Conservation (phyloP, 1,140 invertebrate genomes). For the Drosophila kohkoa region DNA sequence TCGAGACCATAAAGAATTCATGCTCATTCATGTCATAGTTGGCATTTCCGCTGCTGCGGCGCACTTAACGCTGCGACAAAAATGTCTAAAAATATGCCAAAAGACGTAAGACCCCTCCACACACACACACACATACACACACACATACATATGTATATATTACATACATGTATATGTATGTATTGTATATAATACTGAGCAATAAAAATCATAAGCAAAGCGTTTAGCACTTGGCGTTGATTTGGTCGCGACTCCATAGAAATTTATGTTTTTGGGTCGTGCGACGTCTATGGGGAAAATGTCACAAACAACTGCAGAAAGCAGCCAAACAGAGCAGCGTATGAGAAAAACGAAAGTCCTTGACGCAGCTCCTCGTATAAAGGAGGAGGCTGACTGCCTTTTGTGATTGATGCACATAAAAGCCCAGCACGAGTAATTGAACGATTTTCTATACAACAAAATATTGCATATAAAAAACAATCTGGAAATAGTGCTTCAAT, state of each 20-base stretch:
- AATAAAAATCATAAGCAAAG: slow-evolving; percentile 76
- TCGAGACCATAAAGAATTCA: slow-evolving; percentile 59
- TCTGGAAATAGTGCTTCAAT: slow-evolving; percentile 25
- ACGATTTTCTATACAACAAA: slow-evolving; percentile 48
- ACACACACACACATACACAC: slow-evolving; percentile 1
- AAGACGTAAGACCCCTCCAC: slow-evolving; percentile 20
- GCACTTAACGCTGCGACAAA: slow-evolving; percentile 54
- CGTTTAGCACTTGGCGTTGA: slow-evolving; percentile 72
- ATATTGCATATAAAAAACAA: slow-evolving; percentile 50
- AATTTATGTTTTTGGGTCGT: slow-evolving; percentile 75
- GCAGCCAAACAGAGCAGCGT: slow-evolving; percentile 8
- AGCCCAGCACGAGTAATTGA: slow-evolving; percentile 58
- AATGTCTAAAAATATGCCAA: slow-evolving; percentile 57
- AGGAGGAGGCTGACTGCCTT: slow-evolving; percentile 43
- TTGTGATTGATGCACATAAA: slow-evolving; percentile 58
- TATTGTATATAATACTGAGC: slow-evolving; percentile 38
- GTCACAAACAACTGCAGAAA: slow-evolving; percentile 29
- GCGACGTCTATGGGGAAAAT: slow-evolving; percentile 34
- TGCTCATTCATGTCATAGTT: slow-evolving; percentile 41
- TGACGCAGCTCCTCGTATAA: slow-evolving; percentile 36
- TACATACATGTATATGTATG: neutral
- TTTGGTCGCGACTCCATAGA: slow-evolving; percentile 60
- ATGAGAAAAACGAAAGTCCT: slow-evolving; percentile 29
- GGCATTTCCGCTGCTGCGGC: slow-evolving; percentile 44
- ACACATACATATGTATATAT: slow-evolving; percentile 14